phyloP scores from a whole-genome alignment of 92 coral and sea anemone genomes.

The Desmophyllum pertusum region DNA sequence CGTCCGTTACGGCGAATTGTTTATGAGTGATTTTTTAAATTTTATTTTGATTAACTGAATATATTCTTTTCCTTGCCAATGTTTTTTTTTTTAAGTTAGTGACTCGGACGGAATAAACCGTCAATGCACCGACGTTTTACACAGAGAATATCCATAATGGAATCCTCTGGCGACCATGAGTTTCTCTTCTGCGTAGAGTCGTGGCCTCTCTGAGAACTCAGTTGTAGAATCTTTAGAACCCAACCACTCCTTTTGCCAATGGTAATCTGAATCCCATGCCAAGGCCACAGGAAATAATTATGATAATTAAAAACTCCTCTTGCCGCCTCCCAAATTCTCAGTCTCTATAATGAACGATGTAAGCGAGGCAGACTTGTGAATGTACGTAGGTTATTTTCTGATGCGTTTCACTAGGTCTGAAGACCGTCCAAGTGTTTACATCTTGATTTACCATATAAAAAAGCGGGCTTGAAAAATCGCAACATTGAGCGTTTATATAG shows the following conservation, averaged over 20 bases:
- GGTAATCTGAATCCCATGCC: neutral
- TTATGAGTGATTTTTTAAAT: neutral
- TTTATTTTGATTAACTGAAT: constrained; percentile 8
- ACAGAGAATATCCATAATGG: neutral
- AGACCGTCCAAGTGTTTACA: neutral
- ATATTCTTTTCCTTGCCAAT: neutral
- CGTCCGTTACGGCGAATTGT: neutral
- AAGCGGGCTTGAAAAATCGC: neutral
- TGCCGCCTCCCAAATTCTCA: neutral
- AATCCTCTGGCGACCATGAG: neutral
- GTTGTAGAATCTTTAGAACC: neutral
- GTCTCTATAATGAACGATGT: neutral
- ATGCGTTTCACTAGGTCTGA: neutral
- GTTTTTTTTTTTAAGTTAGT: neutral
- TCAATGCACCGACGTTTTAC: neutral
- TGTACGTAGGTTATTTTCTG: neutral
- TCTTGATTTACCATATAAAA: constrained; percentile 7
- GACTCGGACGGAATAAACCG: neutral
- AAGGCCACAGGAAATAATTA: neutral
- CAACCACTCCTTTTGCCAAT: neutral
- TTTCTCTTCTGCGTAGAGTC: no score
- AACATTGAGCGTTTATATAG: neutral
- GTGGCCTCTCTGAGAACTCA: neutral
- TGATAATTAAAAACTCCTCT: neutral
- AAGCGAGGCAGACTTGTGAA: neutral